Base-by-base conservation (phyloP, 2,888 invertebrate species). In the Lasioglossum calceatum region DNA sequence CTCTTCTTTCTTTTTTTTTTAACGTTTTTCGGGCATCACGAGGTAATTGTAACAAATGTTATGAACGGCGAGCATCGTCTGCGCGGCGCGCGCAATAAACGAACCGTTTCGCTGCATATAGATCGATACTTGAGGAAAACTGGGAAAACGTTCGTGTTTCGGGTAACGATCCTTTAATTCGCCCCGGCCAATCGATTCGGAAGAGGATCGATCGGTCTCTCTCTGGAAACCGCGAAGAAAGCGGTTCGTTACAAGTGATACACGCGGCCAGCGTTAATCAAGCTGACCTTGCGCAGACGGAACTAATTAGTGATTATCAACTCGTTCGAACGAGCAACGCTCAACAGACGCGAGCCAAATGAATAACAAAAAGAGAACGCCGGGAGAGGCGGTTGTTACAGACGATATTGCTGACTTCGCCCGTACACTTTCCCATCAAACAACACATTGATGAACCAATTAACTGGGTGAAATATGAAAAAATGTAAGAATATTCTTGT, bases 11-110 rank as follows among this genome's bases (percentile, higher is more conserved):
- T 5, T 39, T 71, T 16, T 23, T 2, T 16, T 23, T 2, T 1
- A 61, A 61, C 61, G 54, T 44, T 76, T 72, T 77, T 27, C 12
- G 10, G 27, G n/a, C 19, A 47, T 47, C 36, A 39, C 19, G 32
- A 7, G 73, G 82, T 86, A 86, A 87, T 87, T 87, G 87, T 86
- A 86, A 86, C 83, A 61, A 87, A 86, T 83, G 87, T 87, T 83
- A 86, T 74, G 86, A 82, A 84, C 85, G 23, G 27, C 50, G 39
- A 4, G 42, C 27, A 64, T 73, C 70, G 50, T 61, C 58, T 19
- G 72, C 32, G 47, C 42, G 36, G 32, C 27, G 14, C 14, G 71
- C 14, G 71, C 36, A 81, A 85, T 81, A 81, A 85, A 85, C 71
- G 78, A 71, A 72, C 39, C 39, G 47, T n/a, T 42, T 27, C 58